Conservation (phyloP, 1,140 invertebrate species). For the silkworm (Bombyx mori) region ASM3026992v2 NC_085107.1:8770001-8770500, state of each 20-base stretch:
- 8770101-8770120: constrained; percentile 79
- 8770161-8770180: constrained; percentile 29
- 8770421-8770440: no score
- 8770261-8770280: not conserved
- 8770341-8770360: no score
- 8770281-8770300: not conserved
- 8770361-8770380: no score
- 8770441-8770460: no score
- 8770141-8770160: constrained; percentile 79
- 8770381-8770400: no score
- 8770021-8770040: constrained; percentile 76
- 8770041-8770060: constrained; percentile 75
- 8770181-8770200: constrained; percentile 31
- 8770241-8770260: constrained; percentile 12
- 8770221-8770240: constrained; percentile 26
- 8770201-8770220: constrained; percentile 36
- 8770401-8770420: no score
- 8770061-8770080: constrained; percentile 74
- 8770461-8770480: no score
- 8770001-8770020: constrained; percentile 81
- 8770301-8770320: no score
- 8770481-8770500: no score
- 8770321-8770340: no score
- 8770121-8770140: constrained; percentile 76
- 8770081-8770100: constrained; percentile 68